Conservation (phyloP, 2,888 invertebrate genomes). For the Plebejus anna region DNA sequence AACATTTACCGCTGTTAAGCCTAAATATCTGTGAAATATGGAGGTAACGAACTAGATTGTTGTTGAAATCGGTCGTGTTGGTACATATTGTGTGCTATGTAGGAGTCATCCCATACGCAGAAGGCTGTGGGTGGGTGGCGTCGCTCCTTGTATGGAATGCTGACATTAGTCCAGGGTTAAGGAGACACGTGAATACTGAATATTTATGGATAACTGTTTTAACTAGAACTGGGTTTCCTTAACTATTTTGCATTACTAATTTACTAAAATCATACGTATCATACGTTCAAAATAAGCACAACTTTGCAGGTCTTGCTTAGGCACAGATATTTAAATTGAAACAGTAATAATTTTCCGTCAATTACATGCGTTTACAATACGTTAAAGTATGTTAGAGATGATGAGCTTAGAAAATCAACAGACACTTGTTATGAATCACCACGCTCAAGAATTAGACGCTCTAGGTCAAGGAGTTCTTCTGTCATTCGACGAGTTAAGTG, state of each 20-base stretch:
- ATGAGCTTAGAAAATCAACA: neutral
- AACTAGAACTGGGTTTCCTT: neutral
- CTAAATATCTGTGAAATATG: neutral
- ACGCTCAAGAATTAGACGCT: constrained; percentile 2
- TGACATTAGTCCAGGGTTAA: constrained; percentile 54
- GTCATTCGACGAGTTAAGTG: neutral
- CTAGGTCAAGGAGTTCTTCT: constrained; percentile 19
- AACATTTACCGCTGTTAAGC: neutral
- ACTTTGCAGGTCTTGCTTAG: too few relatives aligned
- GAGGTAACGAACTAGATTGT: constrained; percentile 8
- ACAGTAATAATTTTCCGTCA: too few relatives aligned
- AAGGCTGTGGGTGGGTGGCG: constrained; percentile 60
- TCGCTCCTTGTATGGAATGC: constrained; percentile 71
- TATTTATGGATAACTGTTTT: constrained; percentile 1
- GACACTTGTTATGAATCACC: neutral
- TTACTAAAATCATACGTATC: too few relatives aligned
- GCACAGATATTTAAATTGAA: neutral
- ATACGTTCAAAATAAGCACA: too few relatives aligned
- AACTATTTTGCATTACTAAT: neutral
- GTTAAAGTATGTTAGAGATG: neutral
- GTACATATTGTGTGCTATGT: constrained; percentile 32
- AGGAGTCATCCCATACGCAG: constrained; percentile 46
- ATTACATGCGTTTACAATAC: neutral
- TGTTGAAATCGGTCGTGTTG: constrained; percentile 23
- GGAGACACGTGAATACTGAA: constrained; percentile 39